phyloP scores from a whole-genome alignment of 2,797 vertebrate species.

The Sebastes vulpes region DNA sequence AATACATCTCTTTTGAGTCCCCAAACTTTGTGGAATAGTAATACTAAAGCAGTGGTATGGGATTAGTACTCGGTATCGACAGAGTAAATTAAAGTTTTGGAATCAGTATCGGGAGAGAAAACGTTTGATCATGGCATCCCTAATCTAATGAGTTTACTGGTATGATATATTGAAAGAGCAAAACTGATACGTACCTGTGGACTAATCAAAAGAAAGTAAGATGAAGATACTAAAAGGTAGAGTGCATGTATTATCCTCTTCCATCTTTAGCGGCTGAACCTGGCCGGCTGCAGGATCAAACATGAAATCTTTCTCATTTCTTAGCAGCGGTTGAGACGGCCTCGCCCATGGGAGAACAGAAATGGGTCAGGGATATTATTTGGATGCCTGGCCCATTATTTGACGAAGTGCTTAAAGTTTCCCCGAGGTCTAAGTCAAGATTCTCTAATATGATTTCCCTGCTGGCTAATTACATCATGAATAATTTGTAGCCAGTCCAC shows the following conservation, averaged over 20 bases:
- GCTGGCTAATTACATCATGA: conserved; percentile 77
- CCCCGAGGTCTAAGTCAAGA: conserved; percentile 70
- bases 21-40: neutral
- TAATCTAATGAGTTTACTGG: neutral
- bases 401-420: conserved; percentile 75
- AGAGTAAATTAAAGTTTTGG: neutral
- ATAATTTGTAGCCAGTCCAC: conserved; percentile 71
- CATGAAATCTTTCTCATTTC: conserved; percentile 24
- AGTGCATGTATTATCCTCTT: neutral
- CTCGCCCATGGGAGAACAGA: conserved; percentile 35
- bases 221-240: neutral
- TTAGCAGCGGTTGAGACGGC: conserved; percentile 23
- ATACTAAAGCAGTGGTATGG: neutral
- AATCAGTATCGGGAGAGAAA: neutral
- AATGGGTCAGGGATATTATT: conserved; percentile 72
- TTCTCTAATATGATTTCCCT: conserved; percentile 69
- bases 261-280: conserved; percentile 7
- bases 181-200: neutral
- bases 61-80: neutral
- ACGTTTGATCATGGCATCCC: neutral
- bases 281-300: conserved; percentile 24
- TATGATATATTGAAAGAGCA: neutral
- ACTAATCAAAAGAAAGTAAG: neutral
- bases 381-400: conserved; percentile 56
- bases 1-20: neutral